Evolutionary conservation across 2,888 invertebrate genomes (phyloP).

Genomic region (Leucophenga montana): DNA sequence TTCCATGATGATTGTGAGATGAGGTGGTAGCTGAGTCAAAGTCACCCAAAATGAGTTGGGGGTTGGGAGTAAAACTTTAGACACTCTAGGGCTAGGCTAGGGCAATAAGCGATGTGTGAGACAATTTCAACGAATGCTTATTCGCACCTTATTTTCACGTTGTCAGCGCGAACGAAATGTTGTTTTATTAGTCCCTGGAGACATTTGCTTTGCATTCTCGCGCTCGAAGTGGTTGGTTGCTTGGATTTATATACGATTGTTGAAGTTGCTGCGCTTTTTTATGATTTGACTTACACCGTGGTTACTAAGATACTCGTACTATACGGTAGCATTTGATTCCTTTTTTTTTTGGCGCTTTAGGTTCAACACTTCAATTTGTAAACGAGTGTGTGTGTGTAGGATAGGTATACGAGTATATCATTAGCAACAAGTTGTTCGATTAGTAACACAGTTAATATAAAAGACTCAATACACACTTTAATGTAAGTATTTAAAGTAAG

Average conservation of each 20-base stretch:
- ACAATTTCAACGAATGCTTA: conserved; percentile 50
- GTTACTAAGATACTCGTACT: conserved; percentile 21
- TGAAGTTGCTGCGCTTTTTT: conserved; percentile 9
- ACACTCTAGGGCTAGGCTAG: neutral
- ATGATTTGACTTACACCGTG: neutral
- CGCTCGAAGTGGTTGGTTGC: conserved; percentile 42
- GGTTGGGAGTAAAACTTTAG: neutral
- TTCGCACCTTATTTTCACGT: conserved; percentile 59
- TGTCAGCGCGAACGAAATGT: conserved; percentile 65
- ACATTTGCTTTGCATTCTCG: conserved; percentile 52
- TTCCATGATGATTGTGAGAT: neutral
- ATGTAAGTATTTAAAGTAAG: conserved; percentile 26
- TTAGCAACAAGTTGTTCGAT: conserved; percentile 44
- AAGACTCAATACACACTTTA: no score
- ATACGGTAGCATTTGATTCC: neutral
- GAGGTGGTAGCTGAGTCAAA: neutral
- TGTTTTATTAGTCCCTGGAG: conserved; percentile 70
- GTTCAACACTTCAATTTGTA: no score
- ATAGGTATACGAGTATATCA: conserved; percentile 36
- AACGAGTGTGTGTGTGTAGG: no score
- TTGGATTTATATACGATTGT: neutral
- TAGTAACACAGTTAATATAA: conserved; percentile 10
- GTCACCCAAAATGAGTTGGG: neutral
- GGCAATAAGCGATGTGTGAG: conserved; percentile 25
- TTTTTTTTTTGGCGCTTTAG: no score